Evolutionary conservation across 1,140 invertebrate genomes (phyloP), one percentile per base, ranked within the genome.

Genomic region (Acromyrmex charruanus): DNA sequence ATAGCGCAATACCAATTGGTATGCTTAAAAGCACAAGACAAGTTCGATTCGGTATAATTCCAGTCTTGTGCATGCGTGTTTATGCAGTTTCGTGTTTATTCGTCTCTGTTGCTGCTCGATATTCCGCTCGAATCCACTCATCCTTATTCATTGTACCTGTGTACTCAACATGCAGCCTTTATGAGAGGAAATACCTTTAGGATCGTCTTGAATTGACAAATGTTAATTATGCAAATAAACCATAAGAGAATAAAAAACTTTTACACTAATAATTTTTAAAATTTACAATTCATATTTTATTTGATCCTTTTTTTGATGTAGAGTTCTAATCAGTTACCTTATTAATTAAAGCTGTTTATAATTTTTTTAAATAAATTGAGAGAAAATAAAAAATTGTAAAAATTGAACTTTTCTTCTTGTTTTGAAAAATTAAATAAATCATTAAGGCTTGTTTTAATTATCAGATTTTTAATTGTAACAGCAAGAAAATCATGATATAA

Each of bases 71-170:
- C 14, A 49, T 39, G 28, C 72, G 59, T 16, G 61, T 74, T 58
- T 31, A 35, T 65, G 49, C 28, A n/a, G 58, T 66, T 85, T 68
- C 39, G 63, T 25, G 44, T 49, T 59, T 1, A 81, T 59, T 68
- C 84, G 35, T 59, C 39, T 68, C 35, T 10, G n/a, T 59, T 25
- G 25, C 85, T 81, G 53, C 55, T 86, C 85, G 77, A 86, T 82
- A 82, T 86, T 86, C 85, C 58, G 28, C 16, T 65, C 44, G 74
- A 7, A 80, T 86, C 77, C 58, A 51, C 85, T 86, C 77, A 79
- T 86, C 66, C 66, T 71, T 71, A 86, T 86, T 86, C 77, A 86
- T 86, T 66, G 68, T 35, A 16, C 66, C 28, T 44, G 66, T 68
- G 35, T 39, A 55, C 31, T 39, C 65, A 49, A 72, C 79, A 28